phyloP scores from a whole-genome alignment of 1,140 invertebrate genomes.

The Cydia strobilella region DNA sequence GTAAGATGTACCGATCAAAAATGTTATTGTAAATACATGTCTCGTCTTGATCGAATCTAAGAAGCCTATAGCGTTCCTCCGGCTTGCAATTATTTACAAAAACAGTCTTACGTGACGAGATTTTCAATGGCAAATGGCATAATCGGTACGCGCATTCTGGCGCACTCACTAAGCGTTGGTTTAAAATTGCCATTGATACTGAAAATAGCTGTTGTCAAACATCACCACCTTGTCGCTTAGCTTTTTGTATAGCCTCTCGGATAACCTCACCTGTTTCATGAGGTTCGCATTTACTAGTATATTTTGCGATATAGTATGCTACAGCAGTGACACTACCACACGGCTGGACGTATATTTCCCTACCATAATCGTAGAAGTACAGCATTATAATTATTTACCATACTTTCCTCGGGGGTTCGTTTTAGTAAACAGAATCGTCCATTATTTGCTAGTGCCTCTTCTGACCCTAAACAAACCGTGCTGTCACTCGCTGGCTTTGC shows the following conservation, averaged over 20 bases:
- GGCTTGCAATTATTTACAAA: constrained; percentile 47
- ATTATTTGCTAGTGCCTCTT: constrained; percentile 40
- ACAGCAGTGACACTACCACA: constrained; percentile 34
- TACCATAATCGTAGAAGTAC: constrained; percentile 38
- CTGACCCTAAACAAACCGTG: constrained; percentile 40
- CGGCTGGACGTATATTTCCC: constrained; percentile 36
- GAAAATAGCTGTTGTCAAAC: constrained; percentile 40
- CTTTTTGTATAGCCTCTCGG: constrained; percentile 41
- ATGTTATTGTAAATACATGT: constrained; percentile 37
- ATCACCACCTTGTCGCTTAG: constrained; percentile 36
- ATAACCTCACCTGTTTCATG: constrained; percentile 44
- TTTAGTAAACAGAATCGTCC: constrained; percentile 42
- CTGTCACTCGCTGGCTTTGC: constrained; percentile 14
- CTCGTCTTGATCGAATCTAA: constrained; percentile 40
- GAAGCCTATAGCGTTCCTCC: constrained; percentile 39
- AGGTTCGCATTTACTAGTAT: constrained; percentile 49
- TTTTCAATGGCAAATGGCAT: constrained; percentile 43
- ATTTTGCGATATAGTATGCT: constrained; percentile 49
- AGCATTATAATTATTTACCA: constrained; percentile 44
- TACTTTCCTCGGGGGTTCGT: constrained; percentile 35
- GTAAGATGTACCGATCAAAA: constrained; percentile 35
- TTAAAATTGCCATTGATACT: constrained; percentile 40
- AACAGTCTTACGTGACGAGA: constrained; percentile 40
- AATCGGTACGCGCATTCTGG: constrained; percentile 40
- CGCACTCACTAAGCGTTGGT: constrained; percentile 40